Evolutionary conservation across 2,888 invertebrate genomes (phyloP).

Genomic region (Dryadula phaetusa): DNA sequence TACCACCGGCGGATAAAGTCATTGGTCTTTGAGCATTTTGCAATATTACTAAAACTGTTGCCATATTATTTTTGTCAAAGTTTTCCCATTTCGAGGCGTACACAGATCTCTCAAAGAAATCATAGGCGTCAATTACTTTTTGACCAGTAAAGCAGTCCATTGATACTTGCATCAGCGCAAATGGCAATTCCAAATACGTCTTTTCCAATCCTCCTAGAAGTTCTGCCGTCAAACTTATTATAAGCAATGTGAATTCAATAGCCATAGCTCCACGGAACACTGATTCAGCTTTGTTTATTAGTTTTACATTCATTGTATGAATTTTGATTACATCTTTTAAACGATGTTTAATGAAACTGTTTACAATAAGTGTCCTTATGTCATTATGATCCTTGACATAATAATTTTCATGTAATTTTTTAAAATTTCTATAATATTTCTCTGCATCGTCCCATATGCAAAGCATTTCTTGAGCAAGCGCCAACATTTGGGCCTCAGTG

Average conservation of each 20-base stretch:
- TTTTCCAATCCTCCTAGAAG: slow-evolving; percentile 18
- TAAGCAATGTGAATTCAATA: slow-evolving; percentile 57
- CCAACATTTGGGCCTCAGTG: slow-evolving; percentile 62
- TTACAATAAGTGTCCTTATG: slow-evolving; percentile 44
- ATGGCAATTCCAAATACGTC: slow-evolving; percentile 50
- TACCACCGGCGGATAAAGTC: slow-evolving; percentile 64
- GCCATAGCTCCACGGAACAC: slow-evolving; percentile 58
- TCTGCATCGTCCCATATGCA: slow-evolving; percentile 58
- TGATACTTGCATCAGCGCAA: slow-evolving; percentile 3
- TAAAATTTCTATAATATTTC: slow-evolving; percentile 32
- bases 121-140: slow-evolving; percentile 60
- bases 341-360: slow-evolving; percentile 53
- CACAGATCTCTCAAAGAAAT: slow-evolving; percentile 58
- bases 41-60: slow-evolving; percentile 59
- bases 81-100: slow-evolving; percentile 69
- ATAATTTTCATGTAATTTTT: slow-evolving; percentile 11
- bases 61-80: slow-evolving; percentile 61
- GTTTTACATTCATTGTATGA: slow-evolving; percentile 54
- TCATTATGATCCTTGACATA: neutral
- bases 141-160: slow-evolving; percentile 16
- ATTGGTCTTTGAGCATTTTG: slow-evolving; percentile 63
- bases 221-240: slow-evolving; percentile 53
- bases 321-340: slow-evolving; percentile 53
- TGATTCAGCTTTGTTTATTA: slow-evolving; percentile 54
- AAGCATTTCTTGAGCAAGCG: slow-evolving; percentile 58